phyloP scores from a whole-genome alignment of 2,888 invertebrate genomes.

The Pediacus dermestoides region DNA sequence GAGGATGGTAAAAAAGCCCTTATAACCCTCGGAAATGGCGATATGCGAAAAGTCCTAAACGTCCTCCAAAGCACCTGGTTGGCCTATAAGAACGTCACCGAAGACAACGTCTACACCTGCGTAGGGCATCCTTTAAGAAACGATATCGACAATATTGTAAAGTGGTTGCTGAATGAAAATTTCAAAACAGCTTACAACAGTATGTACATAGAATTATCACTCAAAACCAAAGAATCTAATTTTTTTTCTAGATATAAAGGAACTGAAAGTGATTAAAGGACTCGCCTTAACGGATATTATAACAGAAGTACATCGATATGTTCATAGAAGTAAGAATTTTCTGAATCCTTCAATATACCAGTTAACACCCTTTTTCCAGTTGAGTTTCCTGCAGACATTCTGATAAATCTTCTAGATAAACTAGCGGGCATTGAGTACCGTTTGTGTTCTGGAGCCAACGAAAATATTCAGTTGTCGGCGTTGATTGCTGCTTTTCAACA shows the following conservation, averaged over 20 bases:
- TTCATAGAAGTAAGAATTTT: constrained; percentile 88
- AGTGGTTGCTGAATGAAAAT: constrained; percentile 78
- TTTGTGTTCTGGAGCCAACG: constrained; percentile 80
- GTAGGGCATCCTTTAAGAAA: constrained; percentile 91
- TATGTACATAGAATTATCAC: constrained; percentile 51
- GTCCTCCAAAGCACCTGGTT: constrained; percentile 94
- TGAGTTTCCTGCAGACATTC: constrained; percentile 76
- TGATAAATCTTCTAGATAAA: constrained; percentile 76
- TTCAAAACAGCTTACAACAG: constrained; percentile 73
- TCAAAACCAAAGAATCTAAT: constrained; percentile 9
- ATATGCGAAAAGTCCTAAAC: constrained; percentile 97
- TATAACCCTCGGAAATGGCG: constrained; percentile 86
- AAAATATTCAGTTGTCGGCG: constrained; percentile 85
- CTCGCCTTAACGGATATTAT: constrained; percentile 90
- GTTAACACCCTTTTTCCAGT: constrained; percentile 58
- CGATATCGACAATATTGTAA: constrained; percentile 85
- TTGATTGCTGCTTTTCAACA: constrained; percentile 84
- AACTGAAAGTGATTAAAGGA: constrained; percentile 83
- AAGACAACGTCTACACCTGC: constrained; percentile 90
- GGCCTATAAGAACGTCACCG: constrained; percentile 84
- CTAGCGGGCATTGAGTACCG: constrained; percentile 88
- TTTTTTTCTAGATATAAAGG: constrained; percentile 63
- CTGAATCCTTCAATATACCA: no score
- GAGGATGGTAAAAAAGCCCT: constrained; percentile 88
- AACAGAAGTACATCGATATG: constrained; percentile 80